Conservation (phyloP, 2,888 invertebrate species). For the Gerosis bhagava region DNA sequence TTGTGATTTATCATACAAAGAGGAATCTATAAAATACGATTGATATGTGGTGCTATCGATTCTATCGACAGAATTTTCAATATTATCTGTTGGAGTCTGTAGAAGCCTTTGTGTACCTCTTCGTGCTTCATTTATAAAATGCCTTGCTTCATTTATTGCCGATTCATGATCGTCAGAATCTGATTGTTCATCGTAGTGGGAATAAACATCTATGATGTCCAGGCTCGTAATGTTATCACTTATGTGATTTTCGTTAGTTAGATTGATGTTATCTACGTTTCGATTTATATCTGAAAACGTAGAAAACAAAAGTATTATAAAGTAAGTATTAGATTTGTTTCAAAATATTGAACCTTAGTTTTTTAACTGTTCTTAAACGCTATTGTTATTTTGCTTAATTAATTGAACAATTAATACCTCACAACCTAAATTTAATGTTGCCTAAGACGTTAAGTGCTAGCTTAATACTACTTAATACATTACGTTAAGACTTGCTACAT, state of each 20-base stretch:
- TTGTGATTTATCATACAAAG: not conserved
- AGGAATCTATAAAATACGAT: not conserved
- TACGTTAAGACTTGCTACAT: no score
- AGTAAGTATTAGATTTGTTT: no score
- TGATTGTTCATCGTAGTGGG: not conserved
- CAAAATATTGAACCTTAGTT: no score
- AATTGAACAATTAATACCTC: no score
- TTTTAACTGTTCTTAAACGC: no score
- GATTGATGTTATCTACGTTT: not conserved
- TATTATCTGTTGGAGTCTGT: no score
- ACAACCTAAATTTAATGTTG: no score
- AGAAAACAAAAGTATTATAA: not conserved
- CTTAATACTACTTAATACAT: no score
- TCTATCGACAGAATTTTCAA: not conserved
- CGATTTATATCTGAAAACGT: conserved; percentile 13
- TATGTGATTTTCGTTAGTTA: not conserved
- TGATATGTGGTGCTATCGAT: not conserved
- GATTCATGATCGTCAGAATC: conserved; percentile 15
- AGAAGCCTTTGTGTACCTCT: no score
- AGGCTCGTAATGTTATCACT: not conserved
- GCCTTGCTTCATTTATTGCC: conserved; percentile 8
- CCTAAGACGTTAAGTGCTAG: no score
- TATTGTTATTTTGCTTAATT: no score
- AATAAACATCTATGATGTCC: conserved; percentile 12
- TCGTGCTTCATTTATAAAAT: conserved; percentile 11